These are phyloP conservation scores for Argya squamiceps DNA, from an alignment of 2,797 vertebrate genomes.

Conservation along the genomic window DNA sequence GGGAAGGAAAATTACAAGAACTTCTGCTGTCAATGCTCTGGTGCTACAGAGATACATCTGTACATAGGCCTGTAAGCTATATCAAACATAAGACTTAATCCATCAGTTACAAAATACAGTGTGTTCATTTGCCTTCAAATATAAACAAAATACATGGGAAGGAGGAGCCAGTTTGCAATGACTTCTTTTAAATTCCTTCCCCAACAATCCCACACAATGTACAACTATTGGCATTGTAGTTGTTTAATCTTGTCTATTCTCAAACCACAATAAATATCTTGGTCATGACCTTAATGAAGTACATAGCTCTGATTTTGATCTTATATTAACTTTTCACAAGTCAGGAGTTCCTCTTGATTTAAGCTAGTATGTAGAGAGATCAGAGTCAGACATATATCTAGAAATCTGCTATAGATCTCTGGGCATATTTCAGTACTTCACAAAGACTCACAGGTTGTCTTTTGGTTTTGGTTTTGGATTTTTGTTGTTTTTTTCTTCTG, in stretches of 20 bases:
- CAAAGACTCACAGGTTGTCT: background rate
- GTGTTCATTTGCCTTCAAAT: background rate
- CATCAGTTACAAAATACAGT: background rate
- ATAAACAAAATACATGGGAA: background rate
- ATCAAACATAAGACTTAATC: background rate
- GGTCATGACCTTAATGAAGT: conserved; percentile 13
- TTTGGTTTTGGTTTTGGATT: background rate
- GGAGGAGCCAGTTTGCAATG: conserved; percentile 2
- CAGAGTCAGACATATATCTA: background rate
- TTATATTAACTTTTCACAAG: conserved; percentile 56
- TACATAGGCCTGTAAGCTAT: background rate
- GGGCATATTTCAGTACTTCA: background rate
- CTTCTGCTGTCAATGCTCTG: background rate
- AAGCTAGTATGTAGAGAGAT: background rate
- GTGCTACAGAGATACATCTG: background rate
- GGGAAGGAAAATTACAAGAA: background rate
- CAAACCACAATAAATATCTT: conserved; percentile 25
- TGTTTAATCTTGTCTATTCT: conserved; percentile 22
- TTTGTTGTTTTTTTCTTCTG: conserved; percentile 2
- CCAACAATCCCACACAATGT: background rate
- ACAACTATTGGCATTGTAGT: background rate
- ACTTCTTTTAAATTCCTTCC: conserved; percentile 22
- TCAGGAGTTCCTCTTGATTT: conserved; percentile 47
- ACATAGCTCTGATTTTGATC: conserved; percentile 62
- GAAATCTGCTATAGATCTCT: conserved; percentile 37